Evolutionary conservation across 2,113 vertebrate genomes (phyloP), one percentile per base, ranked within the genome.

Genomic region (Strix uralensis): DNA sequence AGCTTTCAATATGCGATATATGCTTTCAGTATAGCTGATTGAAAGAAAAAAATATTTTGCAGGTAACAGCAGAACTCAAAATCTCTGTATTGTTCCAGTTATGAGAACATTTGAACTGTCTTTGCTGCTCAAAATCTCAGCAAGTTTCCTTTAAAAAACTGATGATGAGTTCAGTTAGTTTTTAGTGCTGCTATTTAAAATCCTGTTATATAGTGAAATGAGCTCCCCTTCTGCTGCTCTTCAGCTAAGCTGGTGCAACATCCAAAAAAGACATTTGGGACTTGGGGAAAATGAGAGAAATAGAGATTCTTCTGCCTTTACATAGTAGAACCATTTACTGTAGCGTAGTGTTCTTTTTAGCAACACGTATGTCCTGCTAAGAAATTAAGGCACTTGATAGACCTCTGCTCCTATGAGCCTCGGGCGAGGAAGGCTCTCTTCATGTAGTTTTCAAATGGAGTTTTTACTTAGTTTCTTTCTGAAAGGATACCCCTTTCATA

Each of bases 131-230:
- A 65, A 71, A 94, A 82, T 75, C 66, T 94, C 49, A 82, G 81
- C 69, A 55, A 84, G 51, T 47, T 86, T 83, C 69, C 59, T 78
- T 88, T 78, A 30, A 34, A 92, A 91, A 86, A 44, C 55, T 59
- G 44, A 4, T 47, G 27, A 40, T 49, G 52, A 81, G 27, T 77
- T 94, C 62, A 61, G 87, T 78, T 63, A 59, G 69, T 63, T 75
- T 94, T 73, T 71, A 86, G 54, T 54, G 84, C 61, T 73, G 84
- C 81, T 90, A 70, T 93, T 96, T 95, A 90, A 94, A 95, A 75
- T 91, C 42, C 54, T 86, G 67, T 85, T 91, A 61, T 16, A 36
- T 30, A 72, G 90, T 75, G 91, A 89, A 92, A 89, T 47, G 54
- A 95, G 74, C 70, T 91, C 67, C 40, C 86, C 69, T 95, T 91